These are phyloP conservation scores for Eupithecia tripunctaria DNA, from an alignment of 2,888 invertebrate genomes.

Conservation along the genomic window DNA sequence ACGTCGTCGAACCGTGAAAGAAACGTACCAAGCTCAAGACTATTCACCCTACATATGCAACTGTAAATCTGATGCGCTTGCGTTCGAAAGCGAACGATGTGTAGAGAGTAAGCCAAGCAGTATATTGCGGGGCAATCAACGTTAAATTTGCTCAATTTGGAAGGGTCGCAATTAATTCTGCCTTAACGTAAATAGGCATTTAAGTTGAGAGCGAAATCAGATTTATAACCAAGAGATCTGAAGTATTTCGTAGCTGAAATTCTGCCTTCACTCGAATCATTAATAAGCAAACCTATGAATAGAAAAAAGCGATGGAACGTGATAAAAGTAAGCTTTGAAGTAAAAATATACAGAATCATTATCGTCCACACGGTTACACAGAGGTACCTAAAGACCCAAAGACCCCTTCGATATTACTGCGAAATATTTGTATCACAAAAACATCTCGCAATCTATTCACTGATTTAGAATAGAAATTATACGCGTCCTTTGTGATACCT, in stretches of 20 bases:
- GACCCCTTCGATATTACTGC: slow-evolving; percentile 24
- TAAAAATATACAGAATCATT: slow-evolving; percentile 8
- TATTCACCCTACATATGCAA: background rate
- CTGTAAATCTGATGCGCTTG: background rate
- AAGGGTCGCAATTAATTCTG: background rate
- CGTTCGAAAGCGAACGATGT: background rate
- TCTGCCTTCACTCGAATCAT: background rate
- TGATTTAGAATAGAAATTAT: slow-evolving; percentile 38
- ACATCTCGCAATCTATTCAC: slow-evolving; percentile 29
- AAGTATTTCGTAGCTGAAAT: background rate
- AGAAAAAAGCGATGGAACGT: background rate
- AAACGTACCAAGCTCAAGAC: background rate
- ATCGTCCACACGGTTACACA: slow-evolving; percentile 33
- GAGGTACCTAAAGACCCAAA: slow-evolving; percentile 23
- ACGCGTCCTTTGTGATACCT: slow-evolving; percentile 38
- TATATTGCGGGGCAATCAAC: background rate
- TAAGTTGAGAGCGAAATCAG: background rate
- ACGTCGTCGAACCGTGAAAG: background rate
- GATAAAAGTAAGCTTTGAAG: slow-evolving; percentile 8
- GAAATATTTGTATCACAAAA: slow-evolving; percentile 32
- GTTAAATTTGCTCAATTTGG: background rate
- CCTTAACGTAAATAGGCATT: background rate
- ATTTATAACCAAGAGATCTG: background rate
- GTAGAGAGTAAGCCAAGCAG: background rate
- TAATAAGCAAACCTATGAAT: background rate